Base-by-base conservation (phyloP, 2,113 vertebrate species). In the Oostethus manadensis region DNA sequence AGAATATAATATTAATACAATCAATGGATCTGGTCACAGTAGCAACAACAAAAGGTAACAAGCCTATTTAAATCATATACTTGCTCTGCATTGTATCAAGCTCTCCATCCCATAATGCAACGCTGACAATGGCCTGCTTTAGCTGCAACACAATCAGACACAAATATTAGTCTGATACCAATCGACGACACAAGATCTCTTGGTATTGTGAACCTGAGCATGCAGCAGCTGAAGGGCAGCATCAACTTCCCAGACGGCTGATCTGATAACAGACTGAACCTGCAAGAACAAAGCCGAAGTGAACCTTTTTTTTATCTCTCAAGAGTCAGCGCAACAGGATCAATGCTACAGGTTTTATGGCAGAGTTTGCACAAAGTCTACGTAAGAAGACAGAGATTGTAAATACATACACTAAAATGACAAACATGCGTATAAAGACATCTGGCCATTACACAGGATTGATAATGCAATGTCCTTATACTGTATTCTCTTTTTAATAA, bases 41-140 rank as follows among this genome's bases (percentile, higher is more conserved):
- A 10, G 9, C 8, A 10, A 38, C 9, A 2, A 38, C 9, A 2
- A 38, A 9, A 20, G 18, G 38, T 14, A 4, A 2, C 7, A 55
- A 55, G n/a, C n/a, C n/a, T n/a, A n/a, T n/a, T n/a, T 26, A 26
- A 26, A 17, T 44, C 11, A 48, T 66, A 63, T 66, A 89, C 87
- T 58, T 86, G 55, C 54, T 66, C 10, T 73, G 49, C 23, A 65
- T 17, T 20, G 14, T 29, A 16, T 73, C 18, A 14, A 35, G 42
- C 23, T 82, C 83, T 71, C 66, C 81, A 20, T 80, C 79, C 81
- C 82, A 87, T 23, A 89, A 64, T 56, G 79, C 84, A 66, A 89
- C 69, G 51, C 82, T 89, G 74, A 90, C 76, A 14, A 89, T 73
- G 42, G 84, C 67, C 21, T 60, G 55, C 48, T 70, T 81, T 46